Percentiles rank a stretch among this genome's conserved stretches.
Evolutionary conservation across 1,140 invertebrate species (phyloP).

Genomic region (Aphaenogaster rudis): DNA sequence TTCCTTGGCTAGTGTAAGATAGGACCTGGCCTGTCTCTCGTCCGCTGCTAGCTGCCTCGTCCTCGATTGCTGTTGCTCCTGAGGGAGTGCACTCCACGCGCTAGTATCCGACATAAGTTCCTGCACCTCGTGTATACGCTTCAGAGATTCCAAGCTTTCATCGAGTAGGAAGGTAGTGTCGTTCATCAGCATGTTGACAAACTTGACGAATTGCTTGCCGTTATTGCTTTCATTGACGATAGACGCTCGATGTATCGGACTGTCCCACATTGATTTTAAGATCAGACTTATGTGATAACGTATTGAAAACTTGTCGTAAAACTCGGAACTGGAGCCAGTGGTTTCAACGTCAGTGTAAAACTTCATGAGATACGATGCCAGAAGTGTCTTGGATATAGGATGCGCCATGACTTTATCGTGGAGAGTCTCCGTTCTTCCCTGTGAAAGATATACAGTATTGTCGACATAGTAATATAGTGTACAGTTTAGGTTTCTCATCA

Average conservation of each 20-base stretch:
- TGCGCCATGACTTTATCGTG: conserved; percentile 93
- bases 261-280: conserved; percentile 95
- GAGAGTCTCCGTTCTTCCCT: conserved; percentile 88
- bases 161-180: conserved; percentile 99
- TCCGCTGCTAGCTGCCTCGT: conserved; percentile 94
- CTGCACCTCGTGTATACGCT: conserved; percentile 98
- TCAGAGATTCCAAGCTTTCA: conserved; percentile 97
- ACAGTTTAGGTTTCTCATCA: background rate
- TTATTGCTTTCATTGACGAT: conserved; percentile 94
- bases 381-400: conserved; percentile 92
- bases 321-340: conserved; percentile 98
- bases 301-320: conserved; percentile 99
- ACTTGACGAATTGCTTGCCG: conserved; percentile 98
- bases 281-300: conserved; percentile 99
- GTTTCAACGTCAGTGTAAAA: conserved; percentile 99
- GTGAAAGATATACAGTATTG: conserved; percentile 54
- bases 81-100: conserved; percentile 90
- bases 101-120: conserved; percentile 92
- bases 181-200: conserved; percentile 99
- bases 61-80: conserved; percentile 92
- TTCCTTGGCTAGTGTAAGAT: conserved; percentile 97
- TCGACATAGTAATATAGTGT: background rate
- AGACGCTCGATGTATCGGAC: conserved; percentile 89
- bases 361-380: conserved; percentile 97
- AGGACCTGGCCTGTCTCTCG: conserved; percentile 97